A percentile compares a stretch with the other conserved stretches of the same genome.
Conservation (phyloP, 2,797 vertebrate genomes). For the Buceros bicornis region DNA sequence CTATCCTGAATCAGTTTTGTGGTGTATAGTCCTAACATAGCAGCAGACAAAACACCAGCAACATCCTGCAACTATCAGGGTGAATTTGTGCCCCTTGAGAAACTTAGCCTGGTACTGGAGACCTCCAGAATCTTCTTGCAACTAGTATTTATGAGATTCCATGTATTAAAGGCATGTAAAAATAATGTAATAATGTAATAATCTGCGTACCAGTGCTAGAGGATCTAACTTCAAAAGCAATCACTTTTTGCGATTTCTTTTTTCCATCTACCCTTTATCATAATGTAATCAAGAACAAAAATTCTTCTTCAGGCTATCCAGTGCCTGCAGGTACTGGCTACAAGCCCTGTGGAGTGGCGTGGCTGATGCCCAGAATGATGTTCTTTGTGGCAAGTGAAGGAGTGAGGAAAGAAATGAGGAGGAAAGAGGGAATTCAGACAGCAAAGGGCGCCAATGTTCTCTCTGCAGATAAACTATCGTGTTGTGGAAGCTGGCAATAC, state of each 20-base stretch:
- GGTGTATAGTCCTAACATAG: not conserved
- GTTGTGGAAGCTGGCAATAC: not conserved
- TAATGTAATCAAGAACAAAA: not conserved
- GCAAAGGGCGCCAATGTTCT: not conserved
- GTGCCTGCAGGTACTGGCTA: not conserved
- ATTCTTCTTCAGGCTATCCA: not conserved
- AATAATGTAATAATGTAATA: not conserved
- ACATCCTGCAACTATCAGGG: not conserved
- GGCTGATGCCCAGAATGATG: not conserved
- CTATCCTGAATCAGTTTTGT: not conserved
- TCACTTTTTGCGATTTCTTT: not conserved
- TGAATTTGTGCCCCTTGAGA: not conserved
- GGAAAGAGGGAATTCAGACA: not conserved
- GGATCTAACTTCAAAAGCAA: not conserved
- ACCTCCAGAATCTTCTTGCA: not conserved
- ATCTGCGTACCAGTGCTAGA: not conserved
- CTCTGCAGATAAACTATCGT: not conserved
- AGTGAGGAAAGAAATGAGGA: not conserved
- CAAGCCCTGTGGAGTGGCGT: not conserved
- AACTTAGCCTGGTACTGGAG: not conserved
- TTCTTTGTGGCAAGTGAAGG: not conserved
- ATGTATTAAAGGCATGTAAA: not conserved
- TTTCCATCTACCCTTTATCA: not conserved
- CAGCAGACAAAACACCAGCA: not conserved
- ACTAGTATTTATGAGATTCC: not conserved